phyloP scores from a whole-genome alignment of 2,888 invertebrate genomes.

The Cryptus viduatorius region DNA sequence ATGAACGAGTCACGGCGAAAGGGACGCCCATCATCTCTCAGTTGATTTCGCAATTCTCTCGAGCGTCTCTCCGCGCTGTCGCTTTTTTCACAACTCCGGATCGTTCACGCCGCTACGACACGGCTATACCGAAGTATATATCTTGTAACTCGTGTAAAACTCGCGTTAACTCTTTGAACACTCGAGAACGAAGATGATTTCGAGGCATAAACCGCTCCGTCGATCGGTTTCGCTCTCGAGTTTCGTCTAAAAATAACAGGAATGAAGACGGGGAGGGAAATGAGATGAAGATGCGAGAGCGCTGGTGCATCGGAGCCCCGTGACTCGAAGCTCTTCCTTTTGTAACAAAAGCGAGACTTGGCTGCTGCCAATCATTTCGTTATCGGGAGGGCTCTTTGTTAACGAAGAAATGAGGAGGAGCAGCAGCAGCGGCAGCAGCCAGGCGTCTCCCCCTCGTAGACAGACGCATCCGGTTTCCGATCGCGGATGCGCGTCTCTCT shows the following conservation, averaged over 20 bases:
- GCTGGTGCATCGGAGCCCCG: neutral
- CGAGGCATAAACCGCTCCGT: neutral
- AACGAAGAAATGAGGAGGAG: conserved; percentile 64
- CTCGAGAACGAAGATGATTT: neutral
- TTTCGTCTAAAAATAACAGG: neutral
- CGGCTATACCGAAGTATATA: neutral
- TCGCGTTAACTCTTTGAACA: neutral
- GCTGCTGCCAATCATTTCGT: conserved; percentile 80
- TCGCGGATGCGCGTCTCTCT: conserved; percentile 65
- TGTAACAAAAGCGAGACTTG: conserved; percentile 25
- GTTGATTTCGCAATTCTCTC: conserved; percentile 42
- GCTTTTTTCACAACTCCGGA: conserved; percentile 27
- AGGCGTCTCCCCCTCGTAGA: conserved; percentile 72
- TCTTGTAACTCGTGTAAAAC: neutral
- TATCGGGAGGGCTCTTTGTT: conserved; percentile 79
- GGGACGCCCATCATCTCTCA: conserved; percentile 54
- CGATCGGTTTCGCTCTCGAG: neutral
- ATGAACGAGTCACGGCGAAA: conserved; percentile 60
- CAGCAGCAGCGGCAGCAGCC: neutral
- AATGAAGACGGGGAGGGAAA: neutral
- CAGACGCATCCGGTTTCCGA: conserved; percentile 80
- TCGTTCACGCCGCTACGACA: conserved; percentile 2
- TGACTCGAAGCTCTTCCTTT: conserved; percentile 15
- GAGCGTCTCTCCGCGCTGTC: neutral
- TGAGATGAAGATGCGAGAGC: conserved; percentile 2